A percentile compares a stretch with the other conserved stretches of the same genome.
Conservation (phyloP, 2,113 vertebrate species). For the Euleptes europaea region DNA sequence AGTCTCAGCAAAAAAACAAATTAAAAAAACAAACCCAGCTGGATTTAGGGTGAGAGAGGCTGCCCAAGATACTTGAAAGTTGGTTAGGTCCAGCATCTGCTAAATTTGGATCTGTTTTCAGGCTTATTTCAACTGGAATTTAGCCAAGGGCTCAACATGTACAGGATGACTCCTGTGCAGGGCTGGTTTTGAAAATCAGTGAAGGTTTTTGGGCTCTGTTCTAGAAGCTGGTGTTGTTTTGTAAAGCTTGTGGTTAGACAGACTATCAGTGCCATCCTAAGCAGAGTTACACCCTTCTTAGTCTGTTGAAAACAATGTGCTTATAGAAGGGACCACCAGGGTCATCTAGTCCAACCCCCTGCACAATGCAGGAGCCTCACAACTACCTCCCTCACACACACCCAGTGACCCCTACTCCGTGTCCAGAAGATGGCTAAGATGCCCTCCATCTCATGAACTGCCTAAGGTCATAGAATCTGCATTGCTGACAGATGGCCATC, state of each 20-base stretch:
- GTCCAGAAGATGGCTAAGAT: too few relatives aligned
- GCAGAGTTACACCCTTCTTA: too few relatives aligned
- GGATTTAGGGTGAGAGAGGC: not conserved
- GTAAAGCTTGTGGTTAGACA: not conserved
- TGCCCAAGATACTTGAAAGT: not conserved
- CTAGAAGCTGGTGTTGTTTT: not conserved
- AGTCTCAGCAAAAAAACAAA: not conserved
- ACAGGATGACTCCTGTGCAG: not conserved
- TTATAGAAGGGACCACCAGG: too few relatives aligned
- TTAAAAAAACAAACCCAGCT: not conserved
- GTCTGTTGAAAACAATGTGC: too few relatives aligned
- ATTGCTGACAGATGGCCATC: too few relatives aligned
- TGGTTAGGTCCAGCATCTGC: not conserved
- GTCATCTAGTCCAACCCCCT: too few relatives aligned
- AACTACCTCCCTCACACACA: too few relatives aligned
- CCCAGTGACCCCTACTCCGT: too few relatives aligned
- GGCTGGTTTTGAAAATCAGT: not conserved
- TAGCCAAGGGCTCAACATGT: not conserved
- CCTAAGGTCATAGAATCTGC: too few relatives aligned
- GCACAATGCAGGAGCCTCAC: too few relatives aligned
- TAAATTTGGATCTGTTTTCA: not conserved
- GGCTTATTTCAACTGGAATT: not conserved
- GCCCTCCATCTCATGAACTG: too few relatives aligned
- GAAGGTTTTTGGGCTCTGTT: not conserved
- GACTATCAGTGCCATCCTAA: too few relatives aligned